Conservation (phyloP, 2,113 vertebrate genomes). For the Lampris incognitus region DNA sequence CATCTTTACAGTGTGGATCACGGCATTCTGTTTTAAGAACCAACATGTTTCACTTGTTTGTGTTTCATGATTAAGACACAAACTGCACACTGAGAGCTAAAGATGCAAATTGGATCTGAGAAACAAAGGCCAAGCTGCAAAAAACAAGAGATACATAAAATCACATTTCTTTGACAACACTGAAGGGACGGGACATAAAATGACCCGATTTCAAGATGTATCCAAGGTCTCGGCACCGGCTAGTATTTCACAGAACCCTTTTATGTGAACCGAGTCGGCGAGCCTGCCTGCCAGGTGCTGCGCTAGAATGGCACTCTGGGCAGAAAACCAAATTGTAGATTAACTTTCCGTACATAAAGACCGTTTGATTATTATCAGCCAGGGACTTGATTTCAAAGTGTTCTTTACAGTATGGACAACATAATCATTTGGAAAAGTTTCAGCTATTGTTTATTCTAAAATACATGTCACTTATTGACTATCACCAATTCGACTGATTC, state of each 20-base stretch:
- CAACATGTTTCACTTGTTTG: too few species aligned
- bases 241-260: neutral
- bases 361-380: neutral
- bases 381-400: too few species aligned
- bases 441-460: too few species aligned
- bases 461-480: too few species aligned
- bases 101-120: too few species aligned
- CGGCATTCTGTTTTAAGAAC: neutral
- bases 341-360: neutral
- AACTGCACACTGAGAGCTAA: too few species aligned
- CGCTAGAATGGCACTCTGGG: constrained; percentile 14
- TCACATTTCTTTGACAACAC: too few species aligned
- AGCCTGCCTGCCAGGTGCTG: neutral
- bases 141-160: neutral
- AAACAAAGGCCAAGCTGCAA: neutral
- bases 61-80: too few species aligned
- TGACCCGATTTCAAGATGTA: constrained; percentile 3
- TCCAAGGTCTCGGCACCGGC: neutral
- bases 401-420: too few species aligned
- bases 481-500: too few species aligned
- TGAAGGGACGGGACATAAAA: neutral
- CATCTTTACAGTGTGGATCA: neutral
- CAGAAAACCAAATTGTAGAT: neutral
- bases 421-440: too few species aligned
- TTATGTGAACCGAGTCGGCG: neutral